A percentile compares a stretch with the other conserved stretches of the same genome.
phyloP scores from a whole-genome alignment of 2,113 vertebrate species.

The Paedocypris sp. region DNA sequence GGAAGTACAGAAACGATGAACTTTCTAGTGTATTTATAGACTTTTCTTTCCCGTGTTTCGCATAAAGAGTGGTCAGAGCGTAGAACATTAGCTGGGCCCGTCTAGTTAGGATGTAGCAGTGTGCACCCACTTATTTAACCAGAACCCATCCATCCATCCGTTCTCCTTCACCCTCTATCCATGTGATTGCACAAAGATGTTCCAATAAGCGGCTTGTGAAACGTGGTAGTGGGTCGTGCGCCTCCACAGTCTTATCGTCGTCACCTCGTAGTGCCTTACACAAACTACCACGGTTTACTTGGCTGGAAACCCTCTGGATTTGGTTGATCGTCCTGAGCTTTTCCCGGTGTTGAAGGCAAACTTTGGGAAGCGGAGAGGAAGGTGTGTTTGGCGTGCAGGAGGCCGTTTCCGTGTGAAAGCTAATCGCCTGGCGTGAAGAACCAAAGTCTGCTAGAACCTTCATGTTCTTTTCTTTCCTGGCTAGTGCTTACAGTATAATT shows the following conservation, averaged over 20 bases:
- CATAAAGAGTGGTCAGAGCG: conserved; percentile 53
- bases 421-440: conserved; percentile 51
- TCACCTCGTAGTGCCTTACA: conserved; percentile 99
- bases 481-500: conserved; percentile 48
- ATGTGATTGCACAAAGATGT: conserved; percentile 89
- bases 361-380: no score
- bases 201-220: conserved; percentile 80
- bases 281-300: conserved; percentile 74
- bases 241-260: conserved; percentile 69
- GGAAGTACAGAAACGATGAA: conserved; percentile 63
- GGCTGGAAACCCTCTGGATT: conserved; percentile 66
- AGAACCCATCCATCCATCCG: conserved; percentile 76
- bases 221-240: conserved; percentile 71
- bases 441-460: conserved; percentile 62
- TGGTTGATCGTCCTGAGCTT: conserved; percentile 46
- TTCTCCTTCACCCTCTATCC: conserved; percentile 60
- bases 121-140: conserved; percentile 66
- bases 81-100: conserved; percentile 62
- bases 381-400: conserved; percentile 53
- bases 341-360: conserved; percentile 33
- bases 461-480: conserved; percentile 43
- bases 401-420: conserved; percentile 39
- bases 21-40: conserved; percentile 69
- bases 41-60: conserved; percentile 49
- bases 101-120: conserved; percentile 82